These are phyloP conservation scores for Melanotaenia parkinsoni DNA, from an alignment of 2,797 vertebrate species.

Conservation along the genomic window DNA sequence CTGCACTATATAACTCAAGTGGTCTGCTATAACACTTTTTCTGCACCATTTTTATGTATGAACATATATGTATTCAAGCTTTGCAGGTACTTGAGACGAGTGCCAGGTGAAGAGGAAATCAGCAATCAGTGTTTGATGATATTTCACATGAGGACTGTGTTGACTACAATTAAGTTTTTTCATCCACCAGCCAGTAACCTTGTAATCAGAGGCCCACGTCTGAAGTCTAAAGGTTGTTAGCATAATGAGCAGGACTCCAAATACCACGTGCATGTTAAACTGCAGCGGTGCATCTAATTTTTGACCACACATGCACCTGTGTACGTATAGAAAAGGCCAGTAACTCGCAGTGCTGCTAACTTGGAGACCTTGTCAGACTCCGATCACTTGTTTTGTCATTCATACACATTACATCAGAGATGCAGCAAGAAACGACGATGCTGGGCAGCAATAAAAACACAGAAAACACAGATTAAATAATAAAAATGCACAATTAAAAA, in stretches of 20 bases:
- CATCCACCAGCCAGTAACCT: conserved; percentile 8
- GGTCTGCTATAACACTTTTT: not conserved
- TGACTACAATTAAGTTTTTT: conserved; percentile 6
- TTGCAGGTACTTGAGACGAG: conserved; percentile 2
- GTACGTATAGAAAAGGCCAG: too few relatives aligned
- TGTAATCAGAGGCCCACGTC: conserved; percentile 30
- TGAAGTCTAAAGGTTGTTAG: conserved; percentile 4
- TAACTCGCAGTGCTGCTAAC: too few relatives aligned
- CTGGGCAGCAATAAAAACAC: too few relatives aligned
- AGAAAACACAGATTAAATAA: too few relatives aligned
- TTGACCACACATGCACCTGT: too few relatives aligned
- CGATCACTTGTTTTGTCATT: too few relatives aligned
- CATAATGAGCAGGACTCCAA: not conserved
- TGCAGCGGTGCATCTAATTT: too few relatives aligned
- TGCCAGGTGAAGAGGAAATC: conserved; percentile 36
- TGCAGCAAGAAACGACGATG: too few relatives aligned
- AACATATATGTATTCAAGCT: not conserved
- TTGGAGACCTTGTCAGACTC: too few relatives aligned
- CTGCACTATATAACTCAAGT: not conserved
- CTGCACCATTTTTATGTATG: not conserved
- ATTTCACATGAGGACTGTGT: conserved; percentile 23
- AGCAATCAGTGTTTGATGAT: conserved; percentile 36
- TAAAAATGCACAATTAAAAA: too few relatives aligned
- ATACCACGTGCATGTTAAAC: too few relatives aligned
- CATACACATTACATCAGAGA: too few relatives aligned